These are phyloP conservation scores for Melangyna quadrimaculata DNA, from an alignment of 2,888 invertebrate species.

Conservation along the genomic window DNA sequence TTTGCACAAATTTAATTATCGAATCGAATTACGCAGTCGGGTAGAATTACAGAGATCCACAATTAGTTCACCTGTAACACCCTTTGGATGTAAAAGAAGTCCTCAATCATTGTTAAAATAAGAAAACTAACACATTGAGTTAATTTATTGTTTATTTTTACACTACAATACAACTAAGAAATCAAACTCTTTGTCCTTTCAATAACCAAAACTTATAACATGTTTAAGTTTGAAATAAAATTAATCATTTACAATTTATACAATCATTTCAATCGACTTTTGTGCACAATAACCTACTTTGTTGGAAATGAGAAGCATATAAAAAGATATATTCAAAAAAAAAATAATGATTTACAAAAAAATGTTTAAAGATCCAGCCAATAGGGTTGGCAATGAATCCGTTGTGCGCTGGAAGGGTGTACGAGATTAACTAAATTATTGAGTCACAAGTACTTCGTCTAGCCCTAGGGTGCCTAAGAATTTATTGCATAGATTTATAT, in stretches of 20 bases:
- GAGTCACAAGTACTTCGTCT: background rate
- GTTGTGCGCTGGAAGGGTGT: too few relatives aligned
- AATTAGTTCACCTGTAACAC: too few relatives aligned
- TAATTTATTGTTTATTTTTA: conserved; percentile 13
- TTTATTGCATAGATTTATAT: too few relatives aligned
- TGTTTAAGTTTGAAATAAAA: background rate
- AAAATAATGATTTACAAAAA: background rate
- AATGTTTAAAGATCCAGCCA: background rate
- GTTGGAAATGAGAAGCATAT: background rate
- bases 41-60: too few relatives aligned
- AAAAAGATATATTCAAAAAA: background rate
- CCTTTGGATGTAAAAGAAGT: too few relatives aligned
- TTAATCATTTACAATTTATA: conserved; percentile 12
- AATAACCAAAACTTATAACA: background rate
- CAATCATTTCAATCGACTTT: background rate
- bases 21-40: too few relatives aligned
- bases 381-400: background rate
- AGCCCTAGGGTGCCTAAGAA: too few relatives aligned
- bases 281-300: background rate
- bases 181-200: background rate
- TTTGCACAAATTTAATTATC: too few relatives aligned
- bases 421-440: too few relatives aligned
- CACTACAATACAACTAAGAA: conserved; percentile 5
- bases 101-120: background rate
- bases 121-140: background rate